Evolutionary conservation across 2,888 invertebrate species (phyloP), one percentile per base, ranked within the genome.

Genomic region (Volucella inflata): DNA sequence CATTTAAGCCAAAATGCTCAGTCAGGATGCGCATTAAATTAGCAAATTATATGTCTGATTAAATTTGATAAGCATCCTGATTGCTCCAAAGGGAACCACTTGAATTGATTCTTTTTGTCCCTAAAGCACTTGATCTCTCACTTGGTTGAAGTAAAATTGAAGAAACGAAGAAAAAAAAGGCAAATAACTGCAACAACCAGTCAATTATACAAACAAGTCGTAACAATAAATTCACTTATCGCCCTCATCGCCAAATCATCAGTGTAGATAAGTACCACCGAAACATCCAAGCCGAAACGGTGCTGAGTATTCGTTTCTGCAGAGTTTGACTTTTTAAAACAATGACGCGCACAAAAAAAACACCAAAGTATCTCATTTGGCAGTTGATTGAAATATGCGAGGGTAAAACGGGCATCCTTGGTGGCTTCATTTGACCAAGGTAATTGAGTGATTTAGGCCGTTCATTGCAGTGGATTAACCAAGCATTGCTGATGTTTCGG

Each of bases 191-290:
- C 30, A 30, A 30, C 30, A 30, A 67, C 16, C 57, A 46, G 76
- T 81, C 85, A 85, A 81, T 85, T 85, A 85, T 77, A 76, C 85
- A 71, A 77, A 81, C 76, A 76, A 62, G 81, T 67, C 81, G 76
- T 68, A 81, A 76, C 85, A 85, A 85, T 81, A 85, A 85, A 85
- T 85, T 85, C 81, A 85, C 85, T 85, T 85, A 85, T 85, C 85
- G 85, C 85, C 85, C 67, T 46, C 64, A 85, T 85, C 85, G 85
- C 76, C 76, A 81, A 85, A 85, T 85, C 76, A 60, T 85, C 85
- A 85, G 6, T 64, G 59, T 60, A 60, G 8, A 17, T 9, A 14
- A 2, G 40, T 62, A 48, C 57, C 44, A 48, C 40, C 67, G 2
- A 75, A 64, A 64, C 44, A 30, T 30, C 6, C 30, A 30, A 30